Conservation (phyloP, 2,113 vertebrate genomes). For the Brachypteracias leptosomus region DNA sequence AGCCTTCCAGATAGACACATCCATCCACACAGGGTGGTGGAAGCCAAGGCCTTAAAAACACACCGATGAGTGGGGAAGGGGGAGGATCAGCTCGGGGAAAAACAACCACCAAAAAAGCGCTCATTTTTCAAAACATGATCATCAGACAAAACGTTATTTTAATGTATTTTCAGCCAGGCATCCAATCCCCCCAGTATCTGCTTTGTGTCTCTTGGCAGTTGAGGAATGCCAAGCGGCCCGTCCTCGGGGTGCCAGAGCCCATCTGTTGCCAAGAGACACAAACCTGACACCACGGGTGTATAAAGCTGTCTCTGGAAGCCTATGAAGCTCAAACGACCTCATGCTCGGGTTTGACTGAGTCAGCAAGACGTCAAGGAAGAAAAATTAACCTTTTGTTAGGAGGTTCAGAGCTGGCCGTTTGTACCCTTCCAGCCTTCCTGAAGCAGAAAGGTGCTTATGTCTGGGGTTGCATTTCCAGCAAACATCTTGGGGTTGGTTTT, state of each 20-base stretch:
- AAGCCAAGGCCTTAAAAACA: not conserved
- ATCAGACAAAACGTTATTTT: not conserved
- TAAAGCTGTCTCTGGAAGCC: slow-evolving; percentile 31
- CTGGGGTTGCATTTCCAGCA: not conserved
- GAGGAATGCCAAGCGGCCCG: slow-evolving; percentile 24
- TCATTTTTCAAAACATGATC: not conserved
- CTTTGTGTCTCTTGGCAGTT: slow-evolving; percentile 39
- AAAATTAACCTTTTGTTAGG: slow-evolving; percentile 60
- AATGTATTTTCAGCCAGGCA: not conserved
- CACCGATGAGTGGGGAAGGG: not conserved
- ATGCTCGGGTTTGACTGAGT: slow-evolving; percentile 47
- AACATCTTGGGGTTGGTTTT: not conserved
- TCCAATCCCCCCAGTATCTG: not conserved
- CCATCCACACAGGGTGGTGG: not conserved
- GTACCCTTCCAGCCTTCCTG: not conserved
- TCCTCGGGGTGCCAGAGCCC: slow-evolving; percentile 54
- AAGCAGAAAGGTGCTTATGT: accelerated
- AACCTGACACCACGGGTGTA: slow-evolving; percentile 24
- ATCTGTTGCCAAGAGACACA: slow-evolving; percentile 70
- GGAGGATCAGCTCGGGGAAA: not conserved
- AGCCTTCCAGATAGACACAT: not conserved
- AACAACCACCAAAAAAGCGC: not conserved
- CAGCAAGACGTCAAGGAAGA: slow-evolving; percentile 60
- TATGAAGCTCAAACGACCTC: not conserved
- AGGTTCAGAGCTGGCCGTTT: not conserved